Percentiles rank a stretch among this genome's conserved stretches.
These are phyloP conservation scores for Saccostrea glomerata DNA, from an alignment of 1,140 invertebrate genomes.

Conservation along the genomic window DNA sequence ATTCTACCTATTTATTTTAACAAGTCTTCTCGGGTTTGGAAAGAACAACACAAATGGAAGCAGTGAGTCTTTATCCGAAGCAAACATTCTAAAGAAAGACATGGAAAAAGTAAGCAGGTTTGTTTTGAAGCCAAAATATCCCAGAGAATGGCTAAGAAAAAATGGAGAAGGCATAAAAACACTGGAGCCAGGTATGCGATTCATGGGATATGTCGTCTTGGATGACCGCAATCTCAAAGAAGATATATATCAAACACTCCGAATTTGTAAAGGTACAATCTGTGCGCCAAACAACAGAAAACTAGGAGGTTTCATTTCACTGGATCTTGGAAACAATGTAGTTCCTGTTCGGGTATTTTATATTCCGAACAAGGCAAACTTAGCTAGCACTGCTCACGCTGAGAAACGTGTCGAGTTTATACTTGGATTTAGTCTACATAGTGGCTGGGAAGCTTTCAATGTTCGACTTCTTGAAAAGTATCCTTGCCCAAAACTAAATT, in stretches of 20 bases:
- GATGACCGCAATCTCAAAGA: conserved; percentile 26
- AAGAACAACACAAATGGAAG: conserved; percentile 43
- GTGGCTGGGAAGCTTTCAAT: conserved; percentile 64
- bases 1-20: conserved; percentile 59
- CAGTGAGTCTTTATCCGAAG: conserved; percentile 48
- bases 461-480: conserved; percentile 47
- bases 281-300: conserved; percentile 56
- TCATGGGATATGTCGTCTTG: conserved; percentile 39
- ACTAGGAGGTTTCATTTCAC: conserved; percentile 54
- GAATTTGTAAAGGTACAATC: conserved; percentile 60
- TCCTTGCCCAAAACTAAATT: not conserved
- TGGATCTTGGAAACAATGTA: conserved; percentile 57
- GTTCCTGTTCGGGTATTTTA: conserved; percentile 58
- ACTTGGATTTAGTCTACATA: conserved; percentile 57
- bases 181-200: conserved; percentile 48
- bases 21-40: conserved; percentile 59
- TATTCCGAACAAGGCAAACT: conserved; percentile 51
- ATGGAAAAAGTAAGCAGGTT: conserved; percentile 47
- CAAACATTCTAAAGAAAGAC: conserved; percentile 45
- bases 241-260: not conserved
- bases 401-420: conserved; percentile 59
- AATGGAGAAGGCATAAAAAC: conserved; percentile 51
- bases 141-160: conserved; percentile 58
- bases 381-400: conserved; percentile 48
- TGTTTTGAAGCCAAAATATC: conserved; percentile 45